Evolutionary conservation across 1,140 invertebrate species (phyloP).

Genomic region (Delia radicum): DNA sequence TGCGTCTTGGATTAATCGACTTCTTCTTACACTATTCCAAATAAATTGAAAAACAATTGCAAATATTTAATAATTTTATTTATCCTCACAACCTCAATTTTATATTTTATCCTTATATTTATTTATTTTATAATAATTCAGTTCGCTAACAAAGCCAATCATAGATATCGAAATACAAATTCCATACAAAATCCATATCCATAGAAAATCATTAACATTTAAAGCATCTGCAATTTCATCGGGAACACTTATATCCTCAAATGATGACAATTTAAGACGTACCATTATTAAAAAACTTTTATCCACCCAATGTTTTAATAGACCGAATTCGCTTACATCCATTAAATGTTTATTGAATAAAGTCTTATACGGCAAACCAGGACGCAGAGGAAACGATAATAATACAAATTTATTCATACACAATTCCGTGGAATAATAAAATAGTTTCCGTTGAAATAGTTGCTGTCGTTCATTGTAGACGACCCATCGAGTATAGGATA

Average conservation of each 20-base stretch:
- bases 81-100: no score
- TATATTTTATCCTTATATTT: no score
- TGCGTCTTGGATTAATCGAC: no score
- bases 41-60: no score
- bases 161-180: no score
- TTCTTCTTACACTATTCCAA: no score
- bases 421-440: background rate
- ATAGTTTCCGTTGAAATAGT: slow-evolving; percentile 2
- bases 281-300: slow-evolving; percentile 5
- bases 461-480: background rate
- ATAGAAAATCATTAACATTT: background rate
- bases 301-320: background rate
- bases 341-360: background rate
- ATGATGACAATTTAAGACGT: background rate
- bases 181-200: background rate
- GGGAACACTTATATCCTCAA: background rate
- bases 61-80: no score
- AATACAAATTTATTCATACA: background rate
- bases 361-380: background rate
- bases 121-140: no score
- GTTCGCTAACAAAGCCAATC: no score
- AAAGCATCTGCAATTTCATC: background rate
- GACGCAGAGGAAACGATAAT: background rate
- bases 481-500: background rate
- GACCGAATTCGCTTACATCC: background rate